A percentile compares a stretch with the other conserved stretches of the same genome.
These are phyloP conservation scores for Dromas ardeola DNA, from an alignment of 2,113 vertebrate genomes.

Conservation along the genomic window DNA sequence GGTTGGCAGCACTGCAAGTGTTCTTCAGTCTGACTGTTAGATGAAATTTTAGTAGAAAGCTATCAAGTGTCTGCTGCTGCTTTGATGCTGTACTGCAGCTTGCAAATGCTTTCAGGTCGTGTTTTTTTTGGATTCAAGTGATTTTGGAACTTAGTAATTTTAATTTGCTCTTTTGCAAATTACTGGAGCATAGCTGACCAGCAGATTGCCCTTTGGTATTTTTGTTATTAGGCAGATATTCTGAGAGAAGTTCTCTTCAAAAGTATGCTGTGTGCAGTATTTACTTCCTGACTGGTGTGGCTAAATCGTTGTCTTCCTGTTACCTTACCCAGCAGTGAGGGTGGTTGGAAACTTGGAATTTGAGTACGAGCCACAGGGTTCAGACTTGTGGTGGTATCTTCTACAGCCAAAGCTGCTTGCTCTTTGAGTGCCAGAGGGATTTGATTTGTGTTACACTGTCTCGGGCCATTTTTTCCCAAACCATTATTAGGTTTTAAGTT, in stretches of 20 bases:
- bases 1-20: not conserved
- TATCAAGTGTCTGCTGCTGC: not conserved
- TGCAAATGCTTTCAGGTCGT: not conserved
- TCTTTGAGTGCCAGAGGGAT: conserved; percentile 36
- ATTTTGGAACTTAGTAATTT: not conserved
- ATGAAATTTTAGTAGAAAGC: not conserved
- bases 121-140: not conserved
- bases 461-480: conserved; percentile 15
- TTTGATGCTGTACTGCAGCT: not conserved
- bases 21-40: not conserved
- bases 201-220: not conserved
- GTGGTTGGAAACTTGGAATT: conserved; percentile 38
- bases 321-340: not conserved
- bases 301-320: not conserved
- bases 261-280: not conserved
- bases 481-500: conserved; percentile 44
- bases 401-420: not conserved
- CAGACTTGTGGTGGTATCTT: conserved; percentile 4
- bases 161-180: not conserved
- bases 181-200: not conserved
- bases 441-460: conserved; percentile 31
- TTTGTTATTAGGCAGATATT: not conserved
- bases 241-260: not conserved
- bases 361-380: not conserved
- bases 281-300: not conserved